phyloP scores from a whole-genome alignment of 1,140 invertebrate genomes.

The Drosophila biarmipes region DNA sequence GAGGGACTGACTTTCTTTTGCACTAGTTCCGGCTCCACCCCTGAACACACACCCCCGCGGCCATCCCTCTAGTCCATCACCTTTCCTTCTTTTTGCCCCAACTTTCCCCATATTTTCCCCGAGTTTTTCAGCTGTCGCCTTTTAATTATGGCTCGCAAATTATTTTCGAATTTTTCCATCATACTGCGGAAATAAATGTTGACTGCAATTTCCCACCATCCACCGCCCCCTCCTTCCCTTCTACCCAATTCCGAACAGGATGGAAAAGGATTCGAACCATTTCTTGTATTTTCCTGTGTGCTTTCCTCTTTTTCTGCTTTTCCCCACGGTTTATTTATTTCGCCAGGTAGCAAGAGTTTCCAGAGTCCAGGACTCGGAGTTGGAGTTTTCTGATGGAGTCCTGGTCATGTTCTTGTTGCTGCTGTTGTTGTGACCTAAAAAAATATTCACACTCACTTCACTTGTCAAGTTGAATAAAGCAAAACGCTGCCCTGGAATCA shows the following conservation, averaged over 20 bases:
- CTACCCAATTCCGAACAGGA: slow-evolving; percentile 64
- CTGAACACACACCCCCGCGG: background rate
- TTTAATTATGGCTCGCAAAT: slow-evolving; percentile 81
- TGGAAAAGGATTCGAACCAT: slow-evolving; percentile 79
- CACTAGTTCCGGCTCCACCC: slow-evolving; percentile 9
- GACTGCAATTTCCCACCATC: slow-evolving; percentile 70
- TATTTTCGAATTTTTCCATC: slow-evolving; percentile 82
- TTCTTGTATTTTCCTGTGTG: slow-evolving; percentile 50
- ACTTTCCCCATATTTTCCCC: slow-evolving; percentile 44
- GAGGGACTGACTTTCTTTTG: slow-evolving; percentile 35
- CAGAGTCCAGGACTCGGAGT: slow-evolving; percentile 50
- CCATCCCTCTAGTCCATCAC: slow-evolving; percentile 26
- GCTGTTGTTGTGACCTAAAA: slow-evolving; percentile 72
- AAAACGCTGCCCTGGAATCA: slow-evolving; percentile 33
- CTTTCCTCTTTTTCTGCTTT: slow-evolving; percentile 25
- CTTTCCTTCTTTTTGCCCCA: slow-evolving; percentile 32
- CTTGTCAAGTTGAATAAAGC: slow-evolving; percentile 79
- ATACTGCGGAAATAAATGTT: slow-evolving; percentile 80
- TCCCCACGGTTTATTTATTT: slow-evolving; percentile 41
- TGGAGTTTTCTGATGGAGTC: slow-evolving; percentile 34
- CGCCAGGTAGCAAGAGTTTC: slow-evolving; percentile 54
- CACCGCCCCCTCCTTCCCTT: slow-evolving; percentile 4
- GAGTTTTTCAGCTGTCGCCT: slow-evolving; percentile 60
- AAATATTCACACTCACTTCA: slow-evolving; percentile 81
- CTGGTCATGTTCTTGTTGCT: slow-evolving; percentile 27